Percentiles rank a stretch among this genome's conserved stretches.
phyloP scores from a whole-genome alignment of 1,140 invertebrate genomes.

The Acromyrmex heyeri region DNA sequence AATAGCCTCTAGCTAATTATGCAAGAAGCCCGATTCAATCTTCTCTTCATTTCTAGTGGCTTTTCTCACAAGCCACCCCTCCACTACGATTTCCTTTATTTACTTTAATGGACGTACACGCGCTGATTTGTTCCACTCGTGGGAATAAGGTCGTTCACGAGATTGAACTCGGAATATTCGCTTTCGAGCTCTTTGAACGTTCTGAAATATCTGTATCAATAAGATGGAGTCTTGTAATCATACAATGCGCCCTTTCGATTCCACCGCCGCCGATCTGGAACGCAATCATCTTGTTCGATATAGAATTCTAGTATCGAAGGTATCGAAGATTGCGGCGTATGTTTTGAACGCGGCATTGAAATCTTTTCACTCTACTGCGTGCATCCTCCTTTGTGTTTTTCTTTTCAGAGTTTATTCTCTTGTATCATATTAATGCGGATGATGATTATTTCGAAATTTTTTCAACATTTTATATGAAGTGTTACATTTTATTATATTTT shows the following conservation, averaged over 20 bases:
- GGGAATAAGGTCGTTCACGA: conserved; percentile 48
- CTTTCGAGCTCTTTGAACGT: conserved; percentile 5
- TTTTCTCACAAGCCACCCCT: conserved; percentile 6
- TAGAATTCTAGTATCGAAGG: conserved; percentile 12
- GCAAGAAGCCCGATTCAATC: conserved; percentile 79
- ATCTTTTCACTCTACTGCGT: background rate
- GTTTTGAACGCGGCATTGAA: conserved; percentile 16
- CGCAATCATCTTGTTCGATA: conserved; percentile 34
- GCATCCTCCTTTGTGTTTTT: background rate
- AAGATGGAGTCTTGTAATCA: background rate
- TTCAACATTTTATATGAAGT: background rate
- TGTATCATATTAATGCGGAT: background rate
- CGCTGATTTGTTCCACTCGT: conserved; percentile 45
- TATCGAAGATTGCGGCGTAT: conserved; percentile 9
- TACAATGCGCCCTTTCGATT: conserved; percentile 21
- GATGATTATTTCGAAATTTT: background rate
- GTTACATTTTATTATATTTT: background rate
- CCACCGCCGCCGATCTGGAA: conserved; percentile 29
- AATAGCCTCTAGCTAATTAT: conserved; percentile 69
- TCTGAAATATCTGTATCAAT: conserved; percentile 36
- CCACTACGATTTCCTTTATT: conserved; percentile 45
- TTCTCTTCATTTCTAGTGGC: conserved; percentile 11
- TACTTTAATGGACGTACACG: conserved; percentile 37
- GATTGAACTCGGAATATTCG: conserved; percentile 48
- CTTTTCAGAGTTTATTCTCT: background rate